phyloP scores from a whole-genome alignment of 1,140 invertebrate species.

The Streblospio benedicti region DNA sequence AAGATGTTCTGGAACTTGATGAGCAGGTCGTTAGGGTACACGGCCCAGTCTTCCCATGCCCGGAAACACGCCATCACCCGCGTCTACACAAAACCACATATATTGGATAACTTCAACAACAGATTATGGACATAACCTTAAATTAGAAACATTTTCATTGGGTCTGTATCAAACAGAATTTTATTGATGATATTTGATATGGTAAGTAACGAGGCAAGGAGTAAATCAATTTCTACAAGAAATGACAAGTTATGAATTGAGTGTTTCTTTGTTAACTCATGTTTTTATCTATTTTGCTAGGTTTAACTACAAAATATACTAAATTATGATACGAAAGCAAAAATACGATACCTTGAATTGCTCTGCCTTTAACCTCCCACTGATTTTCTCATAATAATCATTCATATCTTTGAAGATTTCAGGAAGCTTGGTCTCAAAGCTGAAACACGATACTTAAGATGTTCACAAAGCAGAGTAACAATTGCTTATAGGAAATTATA shows the following conservation, averaged over 20 bases:
- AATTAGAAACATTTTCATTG: no score
- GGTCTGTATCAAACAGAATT: no score
- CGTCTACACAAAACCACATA: neutral
- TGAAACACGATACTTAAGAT: constrained; percentile 31
- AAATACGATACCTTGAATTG: constrained; percentile 80
- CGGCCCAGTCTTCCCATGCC: constrained; percentile 96
- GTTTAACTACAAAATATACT: no score
- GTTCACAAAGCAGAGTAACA: constrained; percentile 1
- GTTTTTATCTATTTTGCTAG: no score
- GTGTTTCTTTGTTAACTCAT: no score
- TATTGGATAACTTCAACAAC: neutral
- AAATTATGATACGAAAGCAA: no score
- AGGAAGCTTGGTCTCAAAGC: constrained; percentile 76
- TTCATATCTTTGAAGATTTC: constrained; percentile 80
- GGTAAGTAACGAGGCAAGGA: no score
- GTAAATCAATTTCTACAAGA: no score
- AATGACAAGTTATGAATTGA: no score
- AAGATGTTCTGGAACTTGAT: constrained; percentile 85
- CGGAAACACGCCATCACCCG: constrained; percentile 86
- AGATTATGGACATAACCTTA: no score
- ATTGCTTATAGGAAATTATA: constrained; percentile 5
- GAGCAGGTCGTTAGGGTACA: constrained; percentile 91
- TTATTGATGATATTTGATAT: no score
- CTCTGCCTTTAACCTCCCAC: constrained; percentile 85
- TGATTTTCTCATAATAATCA: constrained; percentile 65